Percentiles rank a stretch among this genome's conserved stretches.
These are phyloP conservation scores for Dicrurus megarhynchus DNA, from an alignment of 2,113 vertebrate genomes.

Conservation along the genomic window DNA sequence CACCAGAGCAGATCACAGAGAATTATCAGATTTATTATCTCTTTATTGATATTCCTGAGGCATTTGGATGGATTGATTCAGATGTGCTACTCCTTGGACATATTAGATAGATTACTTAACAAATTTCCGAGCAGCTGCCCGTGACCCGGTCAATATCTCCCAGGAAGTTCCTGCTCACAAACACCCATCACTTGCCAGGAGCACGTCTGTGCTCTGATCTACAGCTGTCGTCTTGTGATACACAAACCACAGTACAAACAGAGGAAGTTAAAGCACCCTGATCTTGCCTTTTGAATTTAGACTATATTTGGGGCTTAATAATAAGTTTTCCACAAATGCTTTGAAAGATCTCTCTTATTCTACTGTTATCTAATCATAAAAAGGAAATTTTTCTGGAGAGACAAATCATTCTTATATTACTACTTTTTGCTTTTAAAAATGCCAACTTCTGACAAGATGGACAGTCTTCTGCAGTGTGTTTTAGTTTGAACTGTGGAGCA, in stretches of 20 bases:
- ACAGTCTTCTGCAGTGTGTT: conserved; percentile 25
- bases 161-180: conserved; percentile 38
- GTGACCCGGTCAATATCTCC: conserved; percentile 19
- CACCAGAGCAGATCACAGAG: not conserved
- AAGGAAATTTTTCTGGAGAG: not conserved
- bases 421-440: not conserved
- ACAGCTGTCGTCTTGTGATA: not conserved
- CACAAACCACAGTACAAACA: not conserved
- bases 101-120: conserved; percentile 42
- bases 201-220: not conserved
- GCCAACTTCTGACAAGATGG: not conserved
- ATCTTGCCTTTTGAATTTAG: not conserved
- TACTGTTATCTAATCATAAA: not conserved
- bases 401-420: not conserved
- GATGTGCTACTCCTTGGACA: not conserved
- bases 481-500: conserved; percentile 30
- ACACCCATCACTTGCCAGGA: not conserved
- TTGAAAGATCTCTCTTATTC: not conserved
- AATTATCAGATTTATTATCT: conserved; percentile 48
- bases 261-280: not conserved
- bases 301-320: not conserved
- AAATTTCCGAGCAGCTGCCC: conserved; percentile 39
- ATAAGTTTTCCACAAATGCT: not conserved
- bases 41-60: conserved; percentile 41
- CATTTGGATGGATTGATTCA: conserved; percentile 34